phyloP scores from a whole-genome alignment of 2,888 invertebrate species.

The Epinotia brunnichana region DNA sequence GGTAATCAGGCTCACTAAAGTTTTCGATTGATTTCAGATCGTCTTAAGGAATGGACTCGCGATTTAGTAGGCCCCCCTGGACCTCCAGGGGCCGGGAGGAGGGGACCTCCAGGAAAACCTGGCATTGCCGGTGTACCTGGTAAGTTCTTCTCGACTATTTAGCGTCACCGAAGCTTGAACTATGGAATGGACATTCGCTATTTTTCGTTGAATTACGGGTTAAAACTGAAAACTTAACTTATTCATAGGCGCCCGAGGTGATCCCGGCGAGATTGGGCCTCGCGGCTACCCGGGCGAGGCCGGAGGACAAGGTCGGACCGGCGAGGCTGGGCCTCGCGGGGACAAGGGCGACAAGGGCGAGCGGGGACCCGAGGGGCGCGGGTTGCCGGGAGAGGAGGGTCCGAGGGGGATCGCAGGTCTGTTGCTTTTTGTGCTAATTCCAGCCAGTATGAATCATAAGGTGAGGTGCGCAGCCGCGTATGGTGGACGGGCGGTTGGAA shows the following conservation, averaged over 20 bases:
- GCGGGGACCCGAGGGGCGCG: conserved; percentile 87
- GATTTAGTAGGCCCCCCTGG: conserved; percentile 86
- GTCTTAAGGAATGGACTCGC: conserved; percentile 87
- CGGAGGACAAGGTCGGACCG: conserved; percentile 88
- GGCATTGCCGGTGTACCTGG: conserved; percentile 88
- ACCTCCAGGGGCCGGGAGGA: conserved; percentile 85
- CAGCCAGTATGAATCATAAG: too few species aligned
- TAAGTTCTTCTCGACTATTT: conserved; percentile 54
- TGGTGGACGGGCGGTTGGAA: too few species aligned
- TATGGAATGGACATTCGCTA: too few species aligned
- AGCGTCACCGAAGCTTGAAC: too few species aligned
- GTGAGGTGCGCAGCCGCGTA: too few species aligned
- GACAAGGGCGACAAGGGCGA: conserved; percentile 90
- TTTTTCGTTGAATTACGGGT: too few species aligned
- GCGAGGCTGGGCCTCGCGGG: conserved; percentile 85
- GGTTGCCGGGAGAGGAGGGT: conserved; percentile 89
- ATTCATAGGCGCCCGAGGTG: conserved; percentile 84
- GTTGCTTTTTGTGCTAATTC: conserved; percentile 13
- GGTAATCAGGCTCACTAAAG: too few species aligned
- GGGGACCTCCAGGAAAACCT: conserved; percentile 88
- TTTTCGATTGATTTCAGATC: conserved; percentile 80
- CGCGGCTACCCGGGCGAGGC: conserved; percentile 89
- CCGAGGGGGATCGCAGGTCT: conserved; percentile 87
- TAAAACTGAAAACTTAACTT: too few species aligned
- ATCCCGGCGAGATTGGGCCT: conserved; percentile 86